Evolutionary conservation across 2,113 vertebrate species (phyloP).

Genomic region (Macquaria ambigua): DNA sequence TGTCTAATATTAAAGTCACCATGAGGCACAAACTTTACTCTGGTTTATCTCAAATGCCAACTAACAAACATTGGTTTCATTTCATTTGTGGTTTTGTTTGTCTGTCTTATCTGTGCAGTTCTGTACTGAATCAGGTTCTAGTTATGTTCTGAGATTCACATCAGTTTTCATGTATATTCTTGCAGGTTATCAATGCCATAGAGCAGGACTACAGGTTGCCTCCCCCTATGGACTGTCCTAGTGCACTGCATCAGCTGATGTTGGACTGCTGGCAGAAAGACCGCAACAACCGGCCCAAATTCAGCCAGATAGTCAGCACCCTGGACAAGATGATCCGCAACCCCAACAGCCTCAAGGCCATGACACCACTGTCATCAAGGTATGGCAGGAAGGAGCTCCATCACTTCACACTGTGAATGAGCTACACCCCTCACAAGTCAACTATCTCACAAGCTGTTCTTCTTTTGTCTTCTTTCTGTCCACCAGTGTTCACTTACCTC

Average conservation of each 20-base stretch:
- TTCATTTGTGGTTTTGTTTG: background rate
- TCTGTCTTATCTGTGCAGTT: background rate
- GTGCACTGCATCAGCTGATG: constrained; percentile 95
- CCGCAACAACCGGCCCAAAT: constrained; percentile 94
- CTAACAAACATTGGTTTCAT: background rate
- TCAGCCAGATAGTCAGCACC: constrained; percentile 94
- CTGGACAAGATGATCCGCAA: constrained; percentile 98
- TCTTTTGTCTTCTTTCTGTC: constrained; percentile 12
- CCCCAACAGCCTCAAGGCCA: constrained; percentile 94
- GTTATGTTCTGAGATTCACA: background rate
- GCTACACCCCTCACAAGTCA: background rate
- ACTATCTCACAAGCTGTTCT: background rate
- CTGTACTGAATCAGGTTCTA: background rate
- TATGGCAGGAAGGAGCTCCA: constrained; percentile 54
- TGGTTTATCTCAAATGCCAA: background rate
- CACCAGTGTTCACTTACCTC: constrained; percentile 92
- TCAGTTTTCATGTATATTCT: background rate
- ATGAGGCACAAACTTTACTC: background rate
- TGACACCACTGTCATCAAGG: constrained; percentile 94
- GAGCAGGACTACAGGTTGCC: constrained; percentile 97
- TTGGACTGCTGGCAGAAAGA: constrained; percentile 99
- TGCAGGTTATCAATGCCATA: constrained; percentile 95
- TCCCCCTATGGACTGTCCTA: constrained; percentile 95
- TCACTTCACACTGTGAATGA: background rate
- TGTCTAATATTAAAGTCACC: background rate